Base-by-base conservation (phyloP, 2,797 vertebrate genomes). In the Sebastes minor region DNA sequence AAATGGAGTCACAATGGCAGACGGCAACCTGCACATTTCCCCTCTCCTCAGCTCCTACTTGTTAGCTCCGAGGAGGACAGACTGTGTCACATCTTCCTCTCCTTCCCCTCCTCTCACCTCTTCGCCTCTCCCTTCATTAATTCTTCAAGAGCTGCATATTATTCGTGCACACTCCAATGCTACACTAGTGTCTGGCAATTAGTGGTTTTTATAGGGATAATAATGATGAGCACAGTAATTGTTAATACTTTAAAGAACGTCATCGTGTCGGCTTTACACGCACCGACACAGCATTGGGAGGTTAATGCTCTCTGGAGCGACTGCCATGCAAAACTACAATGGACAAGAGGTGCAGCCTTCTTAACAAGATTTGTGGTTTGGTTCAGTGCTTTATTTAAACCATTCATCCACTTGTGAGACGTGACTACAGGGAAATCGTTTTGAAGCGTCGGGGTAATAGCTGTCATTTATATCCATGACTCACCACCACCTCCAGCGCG, bases 401-500 rank as follows among this genome's bases (percentile, higher is more conserved):
- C 71, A 86, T 86, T 86, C 84, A 91, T 90, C 81, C 74, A 60
- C 66, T 84, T 22, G 73, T 9, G 59, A 81, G 82, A 81, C 46
- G 64, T 55, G 66, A 65, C 69, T 57, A 35, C n/a, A 30, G 80
- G 72, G 86, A 89, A 91, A 88, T 76, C 18, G 30, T 80, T 80
- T 59, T 59, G 74, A 81, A 65, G 77, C n/a, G 52, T 77, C 2
- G 42, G 33, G 53, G 86, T 92, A 92, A 95, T 87, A 81, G 89
- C 81, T 63, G 83, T 84, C 90, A 88, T 93, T 92, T 92, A 90
- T 94, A 92, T 90, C 82, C 69, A 74, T 88, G 92, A 92, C 80
- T 91, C 88, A 86, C 76, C 75, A 25, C 72, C 88, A 86, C 85
- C 88, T 91, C 87, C 71, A 69, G 86, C 9, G 30, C 46, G 4